These are phyloP conservation scores for Probaryconus sp. DNA, from an alignment of 1,140 invertebrate species.

Conservation along the genomic window DNA sequence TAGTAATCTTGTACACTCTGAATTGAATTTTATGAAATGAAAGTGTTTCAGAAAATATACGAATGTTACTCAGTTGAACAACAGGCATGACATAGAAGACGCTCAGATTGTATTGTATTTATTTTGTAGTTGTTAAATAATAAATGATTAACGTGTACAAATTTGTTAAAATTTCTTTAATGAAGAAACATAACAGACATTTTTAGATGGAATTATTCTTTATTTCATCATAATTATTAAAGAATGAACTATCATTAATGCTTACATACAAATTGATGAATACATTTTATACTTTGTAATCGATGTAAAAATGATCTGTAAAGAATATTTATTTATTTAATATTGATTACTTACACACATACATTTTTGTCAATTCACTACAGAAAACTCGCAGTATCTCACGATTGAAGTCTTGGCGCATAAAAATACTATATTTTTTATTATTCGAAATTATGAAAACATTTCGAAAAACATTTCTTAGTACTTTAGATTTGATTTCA, in stretches of 20 bases:
- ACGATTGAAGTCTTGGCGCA: slow-evolving; percentile 4
- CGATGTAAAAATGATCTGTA: slow-evolving; percentile 40
- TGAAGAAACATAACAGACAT: too few species aligned
- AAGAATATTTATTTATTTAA: slow-evolving; percentile 47
- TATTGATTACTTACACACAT: slow-evolving; percentile 38
- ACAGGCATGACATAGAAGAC: slow-evolving; percentile 39
- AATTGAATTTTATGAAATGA: slow-evolving; percentile 36
- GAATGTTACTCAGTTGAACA: slow-evolving; percentile 51
- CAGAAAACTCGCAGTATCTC: slow-evolving; percentile 16
- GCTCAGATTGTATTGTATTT: slow-evolving; percentile 62
- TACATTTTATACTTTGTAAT: slow-evolving; percentile 10
- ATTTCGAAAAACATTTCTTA: slow-evolving; percentile 4
- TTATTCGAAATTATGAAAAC: slow-evolving; percentile 28
- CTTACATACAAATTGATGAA: slow-evolving; percentile 28
- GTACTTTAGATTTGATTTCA: too few species aligned
- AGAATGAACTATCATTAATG: slow-evolving; percentile 37
- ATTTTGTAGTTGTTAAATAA: slow-evolving; percentile 63
- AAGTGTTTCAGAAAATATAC: slow-evolving; percentile 47
- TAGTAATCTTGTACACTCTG: slow-evolving; percentile 27
- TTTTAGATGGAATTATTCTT: background rate
- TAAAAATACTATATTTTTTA: slow-evolving; percentile 21
- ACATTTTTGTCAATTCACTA: slow-evolving; percentile 23
- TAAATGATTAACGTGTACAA: slow-evolving; percentile 60
- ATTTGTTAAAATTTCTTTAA: too few species aligned
- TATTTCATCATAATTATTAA: slow-evolving; percentile 29